Evolutionary conservation across 2,113 vertebrate genomes (phyloP).

Genomic region (Cyrtonyx montezumae): DNA sequence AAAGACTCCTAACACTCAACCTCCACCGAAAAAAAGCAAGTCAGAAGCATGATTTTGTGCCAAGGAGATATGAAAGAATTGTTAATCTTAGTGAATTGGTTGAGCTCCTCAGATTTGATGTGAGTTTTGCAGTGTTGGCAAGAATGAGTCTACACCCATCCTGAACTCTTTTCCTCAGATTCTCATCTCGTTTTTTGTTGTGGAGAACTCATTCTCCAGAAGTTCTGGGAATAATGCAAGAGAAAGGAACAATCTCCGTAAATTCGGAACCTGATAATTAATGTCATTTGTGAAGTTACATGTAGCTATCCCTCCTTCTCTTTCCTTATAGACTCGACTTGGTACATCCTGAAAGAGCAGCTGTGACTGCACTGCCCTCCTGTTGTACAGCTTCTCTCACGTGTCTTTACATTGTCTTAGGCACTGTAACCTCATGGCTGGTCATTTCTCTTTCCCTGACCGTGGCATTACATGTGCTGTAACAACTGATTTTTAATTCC

Average conservation of each 20-base stretch:
- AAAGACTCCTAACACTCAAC: not conserved
- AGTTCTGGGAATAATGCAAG: not conserved
- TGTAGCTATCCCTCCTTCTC: not conserved
- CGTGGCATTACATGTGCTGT: not conserved
- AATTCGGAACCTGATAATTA: not conserved
- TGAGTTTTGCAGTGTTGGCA: not conserved
- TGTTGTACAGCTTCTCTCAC: not conserved
- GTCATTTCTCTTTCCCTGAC: not conserved
- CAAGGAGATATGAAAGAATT: not conserved
- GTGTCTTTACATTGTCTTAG: not conserved
- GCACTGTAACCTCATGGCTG: rapidly evolving
- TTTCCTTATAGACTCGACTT: not conserved
- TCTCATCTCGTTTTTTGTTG: not conserved
- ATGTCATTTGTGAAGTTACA: not conserved
- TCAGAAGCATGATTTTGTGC: not conserved
- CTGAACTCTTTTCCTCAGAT: not conserved
- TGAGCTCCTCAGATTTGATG: not conserved
- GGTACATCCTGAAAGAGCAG: not conserved
- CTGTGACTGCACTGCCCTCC: not conserved
- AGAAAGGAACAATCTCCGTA: not conserved
- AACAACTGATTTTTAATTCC: not conserved
- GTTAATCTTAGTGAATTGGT: not conserved
- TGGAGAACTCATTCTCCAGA: not conserved
- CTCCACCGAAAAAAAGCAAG: not conserved
- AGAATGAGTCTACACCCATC: not conserved